Evolutionary conservation across 2,888 invertebrate species (phyloP), one percentile per base, ranked within the genome.

Genomic region (Aporophyla lueneburgensis): DNA sequence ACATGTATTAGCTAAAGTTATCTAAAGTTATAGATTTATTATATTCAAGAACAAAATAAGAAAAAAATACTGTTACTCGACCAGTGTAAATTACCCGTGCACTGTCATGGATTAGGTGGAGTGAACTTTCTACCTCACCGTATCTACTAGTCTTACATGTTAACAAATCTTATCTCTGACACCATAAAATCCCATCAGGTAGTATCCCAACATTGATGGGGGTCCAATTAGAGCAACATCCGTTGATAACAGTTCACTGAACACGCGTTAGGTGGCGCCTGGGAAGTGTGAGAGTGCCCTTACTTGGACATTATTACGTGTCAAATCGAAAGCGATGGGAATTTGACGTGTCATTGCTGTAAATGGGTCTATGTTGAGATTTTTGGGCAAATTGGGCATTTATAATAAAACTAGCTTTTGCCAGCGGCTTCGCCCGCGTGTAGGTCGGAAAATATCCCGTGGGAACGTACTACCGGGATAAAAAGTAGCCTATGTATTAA

Each of bases 141-240:
- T 61, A 78, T 83, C 71, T 80, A 79, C 80, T 74, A 78, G 80
- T 79, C 63, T 86, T 85, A 80, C 79, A 82, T 85, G 81, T 80
- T 78, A 80, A 78, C 81, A 79, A 81, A 83, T 81, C 79, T 87
- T 86, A 88, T 88, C 86, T 81, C 33, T 69, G 62, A 81, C 88
- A 84, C 80, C 85, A 76, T 82, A 77, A 85, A 81, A 83, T 79
- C 81, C 73, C 83, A 79, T 80, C 82, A 81, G 75, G 75, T 85
- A 75, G 69, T 63, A 62, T 72, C 80, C 76, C 81, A 80, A 81
- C 87, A 79, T 83, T 87, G 88, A 87, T 88, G 92, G 93, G 91
- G 93, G 93, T 93, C 93, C 93, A 93, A 94, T 94, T 94, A 95
- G 88, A 87, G 88, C 89, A 91, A 87, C 91, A 92, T 93, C 91